Evolutionary conservation across 2,113 vertebrate genomes (phyloP).

Genomic region (Planiliza haematocheilus): DNA sequence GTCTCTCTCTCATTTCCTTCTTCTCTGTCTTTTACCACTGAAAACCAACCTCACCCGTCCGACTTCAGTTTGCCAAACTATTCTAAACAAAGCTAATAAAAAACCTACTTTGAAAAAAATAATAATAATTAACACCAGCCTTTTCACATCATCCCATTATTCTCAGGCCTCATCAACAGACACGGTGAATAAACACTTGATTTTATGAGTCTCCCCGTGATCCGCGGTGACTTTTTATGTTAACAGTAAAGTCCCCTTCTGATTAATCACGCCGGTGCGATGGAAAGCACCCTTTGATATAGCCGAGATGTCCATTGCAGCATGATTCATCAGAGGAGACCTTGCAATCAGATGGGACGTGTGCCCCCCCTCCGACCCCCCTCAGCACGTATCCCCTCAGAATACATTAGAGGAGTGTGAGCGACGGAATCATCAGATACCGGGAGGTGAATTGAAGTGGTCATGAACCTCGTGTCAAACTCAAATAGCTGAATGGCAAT

Average conservation of each 20-base stretch:
- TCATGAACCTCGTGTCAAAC: conserved; percentile 79
- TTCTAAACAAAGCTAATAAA: conserved; percentile 14
- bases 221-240: conserved; percentile 59
- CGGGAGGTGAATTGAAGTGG: conserved; percentile 77
- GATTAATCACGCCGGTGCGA: conserved; percentile 68
- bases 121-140: conserved; percentile 17
- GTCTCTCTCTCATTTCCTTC: conserved; percentile 43
- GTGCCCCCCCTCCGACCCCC: conserved; percentile 27
- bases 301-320: conserved; percentile 57
- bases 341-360: conserved; percentile 73
- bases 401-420: conserved; percentile 78
- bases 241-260: conserved; percentile 56
- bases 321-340: conserved; percentile 71
- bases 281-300: conserved; percentile 67
- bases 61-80: conserved; percentile 21
- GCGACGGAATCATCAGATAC: conserved; percentile 78
- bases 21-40: conserved; percentile 4
- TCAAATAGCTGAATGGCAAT: conserved; percentile 77
- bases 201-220: conserved; percentile 48
- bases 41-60: conserved; percentile 1
- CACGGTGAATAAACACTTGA: conserved; percentile 48
- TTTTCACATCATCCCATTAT: conserved; percentile 42
- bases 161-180: conserved; percentile 47
- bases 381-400: conserved; percentile 45
- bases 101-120: background rate